Evolutionary conservation across 2,888 invertebrate species (phyloP), one percentile per base, ranked within the genome.

Genomic region (Nomada goodeniana): DNA sequence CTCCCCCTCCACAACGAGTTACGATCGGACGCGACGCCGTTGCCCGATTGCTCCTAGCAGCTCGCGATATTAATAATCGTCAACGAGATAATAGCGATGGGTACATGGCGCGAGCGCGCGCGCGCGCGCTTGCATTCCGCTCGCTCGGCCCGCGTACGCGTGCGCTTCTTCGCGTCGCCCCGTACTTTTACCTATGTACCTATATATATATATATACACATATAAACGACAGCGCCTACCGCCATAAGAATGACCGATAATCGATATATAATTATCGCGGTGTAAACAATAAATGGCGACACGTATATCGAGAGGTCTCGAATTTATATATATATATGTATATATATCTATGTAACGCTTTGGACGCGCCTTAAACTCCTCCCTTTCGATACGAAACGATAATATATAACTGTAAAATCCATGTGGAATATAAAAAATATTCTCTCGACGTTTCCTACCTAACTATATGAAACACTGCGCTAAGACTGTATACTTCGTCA

Each of bases 381-480:
- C 77, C 83, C 82, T 76, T 86, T 77, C 83, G 80, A 82, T 89
- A 89, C 89, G 88, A 89, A 88, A 88, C 88, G 88, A 89, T 88
- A 88, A 88, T 88, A 88, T 88, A 86, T 86, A 88, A 88, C 83
- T 87, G 88, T 88, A 88, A 88, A 88, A 91, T 90, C 89, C 88
- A 90, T 91, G 88, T 90, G 90, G 89, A 91, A 91, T 91, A 92
- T 92, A 92, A 92, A 92, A 92, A 92, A 92, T 92, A 92, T 91
- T 88, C 88, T 92, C 89, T 92, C 88, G 90, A 91, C 90, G 90
- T 88, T 84, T 82, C 90, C 88, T 87, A 90, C 86, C 89, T 91
- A 90, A 89, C 87, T 90, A 91, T 88, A 89, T 90, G 90, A 89
- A 91, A 91, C 88, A 88, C 86, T 88, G 87, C 86, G 87, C 86